These are phyloP conservation scores for Leptinotarsa tumamoca DNA, from an alignment of 2,888 invertebrate species.

Conservation along the genomic window DNA sequence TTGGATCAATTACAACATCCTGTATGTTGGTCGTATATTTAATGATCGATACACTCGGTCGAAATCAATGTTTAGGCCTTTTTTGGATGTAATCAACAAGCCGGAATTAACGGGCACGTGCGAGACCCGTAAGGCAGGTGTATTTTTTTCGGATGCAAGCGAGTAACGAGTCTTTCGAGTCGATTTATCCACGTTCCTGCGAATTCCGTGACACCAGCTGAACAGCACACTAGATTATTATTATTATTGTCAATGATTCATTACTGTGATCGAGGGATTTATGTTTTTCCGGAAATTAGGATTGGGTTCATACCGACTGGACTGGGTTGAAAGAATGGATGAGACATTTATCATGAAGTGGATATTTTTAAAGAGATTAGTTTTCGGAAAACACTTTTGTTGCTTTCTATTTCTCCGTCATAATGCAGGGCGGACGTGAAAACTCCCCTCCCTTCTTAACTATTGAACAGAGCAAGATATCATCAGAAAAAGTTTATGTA, in stretches of 20 bases:
- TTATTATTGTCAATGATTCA: constrained; percentile 28
- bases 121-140: constrained; percentile 8
- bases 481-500: too few relatives aligned
- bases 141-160: neutral
- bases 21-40: constrained; percentile 1
- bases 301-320: neutral
- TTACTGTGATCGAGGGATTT: constrained; percentile 1
- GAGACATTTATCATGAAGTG: too few relatives aligned
- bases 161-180: constrained; percentile 21
- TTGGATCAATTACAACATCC: constrained; percentile 1
- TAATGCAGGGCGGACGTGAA: too few relatives aligned
- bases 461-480: too few relatives aligned
- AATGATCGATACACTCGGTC: constrained; percentile 16
- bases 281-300: neutral
- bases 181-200: constrained; percentile 42
- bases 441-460: too few relatives aligned
- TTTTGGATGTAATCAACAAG: constrained; percentile 11
- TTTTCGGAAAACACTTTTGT: neutral
- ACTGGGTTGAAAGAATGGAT: too few relatives aligned
- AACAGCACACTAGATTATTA: constrained; percentile 38
- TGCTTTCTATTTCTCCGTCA: too few relatives aligned
- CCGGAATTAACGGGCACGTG: constrained; percentile 15
- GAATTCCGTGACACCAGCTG: constrained; percentile 45
- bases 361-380: too few relatives aligned
- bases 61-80: constrained; percentile 17